These are phyloP conservation scores for Ormyrus thymus DNA, from an alignment of 2,888 invertebrate species.

Conservation along the genomic window DNA sequence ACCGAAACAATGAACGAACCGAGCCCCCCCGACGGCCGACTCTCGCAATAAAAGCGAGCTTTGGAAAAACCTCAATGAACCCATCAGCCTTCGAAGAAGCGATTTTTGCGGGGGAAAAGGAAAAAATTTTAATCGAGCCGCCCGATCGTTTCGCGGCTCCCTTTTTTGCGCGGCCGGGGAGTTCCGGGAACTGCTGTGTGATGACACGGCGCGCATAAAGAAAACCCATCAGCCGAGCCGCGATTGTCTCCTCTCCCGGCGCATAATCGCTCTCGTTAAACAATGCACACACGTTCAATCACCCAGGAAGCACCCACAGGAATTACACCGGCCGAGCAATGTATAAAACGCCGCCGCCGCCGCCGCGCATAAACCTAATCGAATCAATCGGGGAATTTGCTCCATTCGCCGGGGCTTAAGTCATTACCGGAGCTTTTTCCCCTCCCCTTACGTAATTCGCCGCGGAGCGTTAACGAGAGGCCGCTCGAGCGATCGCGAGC, in stretches of 20 bases:
- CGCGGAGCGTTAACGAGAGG: background rate
- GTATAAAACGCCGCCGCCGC: no score
- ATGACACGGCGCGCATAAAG: constrained; percentile 18
- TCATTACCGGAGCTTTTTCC: constrained; percentile 23
- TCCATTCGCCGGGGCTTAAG: constrained; percentile 1
- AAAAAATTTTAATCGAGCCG: constrained; percentile 41
- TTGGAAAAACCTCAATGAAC: no score
- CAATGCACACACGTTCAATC: background rate
- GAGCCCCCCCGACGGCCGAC: no score
- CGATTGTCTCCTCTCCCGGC: constrained; percentile 24
- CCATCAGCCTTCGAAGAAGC: constrained; percentile 30
- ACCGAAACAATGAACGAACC: no score
- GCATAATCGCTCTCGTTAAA: constrained; percentile 24
- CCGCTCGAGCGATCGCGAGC: background rate
- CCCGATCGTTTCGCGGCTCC: background rate
- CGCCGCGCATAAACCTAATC: constrained; percentile 21
- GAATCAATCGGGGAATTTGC: constrained; percentile 32
- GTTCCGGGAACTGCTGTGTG: constrained; percentile 22
- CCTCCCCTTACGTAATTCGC: background rate
- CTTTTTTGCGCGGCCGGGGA: background rate
- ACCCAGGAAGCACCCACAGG: constrained; percentile 4
- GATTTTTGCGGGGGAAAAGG: constrained; percentile 3
- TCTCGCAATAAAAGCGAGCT: constrained; percentile 13
- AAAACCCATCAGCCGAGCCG: constrained; percentile 31
- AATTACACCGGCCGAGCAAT: background rate